Evolutionary conservation across 2,113 vertebrate species (phyloP), one percentile per base, ranked within the genome.

Genomic region (Ellobius talpinus): DNA sequence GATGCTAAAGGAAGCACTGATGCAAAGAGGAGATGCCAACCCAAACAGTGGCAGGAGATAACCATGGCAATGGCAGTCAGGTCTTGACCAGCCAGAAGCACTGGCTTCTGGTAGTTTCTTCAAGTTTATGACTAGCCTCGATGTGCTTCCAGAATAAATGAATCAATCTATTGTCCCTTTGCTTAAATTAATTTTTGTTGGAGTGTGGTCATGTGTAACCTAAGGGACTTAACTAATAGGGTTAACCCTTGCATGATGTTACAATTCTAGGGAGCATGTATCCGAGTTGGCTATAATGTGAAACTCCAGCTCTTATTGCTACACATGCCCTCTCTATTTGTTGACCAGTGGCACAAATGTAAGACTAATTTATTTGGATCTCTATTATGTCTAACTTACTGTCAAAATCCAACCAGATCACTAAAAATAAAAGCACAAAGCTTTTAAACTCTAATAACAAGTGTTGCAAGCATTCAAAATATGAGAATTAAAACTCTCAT

Each of bases 161-260:
- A 87, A 36, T 93, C 50, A 88, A 90, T 9, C 78, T 26, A 45
- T 76, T 96, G 97, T 42, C 61, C 13, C 85, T 88, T 92, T 81
- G 5, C 29, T 86, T 70, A 81, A 33, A 11, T 92, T 95, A 70
- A 73, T 90, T 92, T 96, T 88, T 81, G 12, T 58, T 74, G 42
- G 24, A 19, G 77, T 90, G 12, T 90, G 65, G 17, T 91, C 61
- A 90, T 58, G 52, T 45, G 19, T 50, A 92, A 90, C 3, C 36
- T 86, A 90, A 87, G 39, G 33, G 87, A 58, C 72, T 58, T 91
- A 95, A 77, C 31, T 63, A 90, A 68, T 23, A 76, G 77, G n/a
- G 9, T 70, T 77, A 77, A n/a, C 6, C 23, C 31, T 95, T 94
- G 47, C 7, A 10, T 89, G 52, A 77, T 8, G 21, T 3, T 72